A percentile compares a stretch with the other conserved stretches of the same genome.
Evolutionary conservation across 1,140 invertebrate species (phyloP).

Genomic region (Brevipalpus yothersi): DNA sequence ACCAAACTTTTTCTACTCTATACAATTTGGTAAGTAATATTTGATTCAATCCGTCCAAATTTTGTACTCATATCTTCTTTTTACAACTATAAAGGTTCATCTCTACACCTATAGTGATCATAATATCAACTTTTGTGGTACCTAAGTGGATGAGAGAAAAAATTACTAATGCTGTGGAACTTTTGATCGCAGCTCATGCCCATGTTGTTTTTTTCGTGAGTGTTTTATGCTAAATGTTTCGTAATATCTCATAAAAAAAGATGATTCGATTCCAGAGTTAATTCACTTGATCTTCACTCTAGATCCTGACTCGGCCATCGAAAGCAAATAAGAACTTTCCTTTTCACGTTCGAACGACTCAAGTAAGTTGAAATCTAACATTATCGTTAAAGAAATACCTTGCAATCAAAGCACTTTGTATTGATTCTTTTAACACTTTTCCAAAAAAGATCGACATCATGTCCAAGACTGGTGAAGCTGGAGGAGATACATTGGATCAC

Average conservation of each 20-base stretch:
- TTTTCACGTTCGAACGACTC: constrained; percentile 56
- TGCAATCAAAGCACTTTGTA: no score
- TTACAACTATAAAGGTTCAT: constrained; percentile 30
- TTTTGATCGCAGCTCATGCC: constrained; percentile 44
- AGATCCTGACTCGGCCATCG: constrained; percentile 50
- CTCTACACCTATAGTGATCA: constrained; percentile 45
- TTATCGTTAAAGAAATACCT: neutral
- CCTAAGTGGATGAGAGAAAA: constrained; percentile 77
- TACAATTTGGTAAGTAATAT: constrained; percentile 37
- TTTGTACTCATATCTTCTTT: neutral
- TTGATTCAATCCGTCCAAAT: neutral
- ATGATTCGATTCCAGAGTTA: neutral
- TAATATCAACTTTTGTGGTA: constrained; percentile 54
- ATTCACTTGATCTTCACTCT: constrained; percentile 8
- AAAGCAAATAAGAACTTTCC: constrained; percentile 61
- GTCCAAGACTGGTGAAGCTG: neutral
- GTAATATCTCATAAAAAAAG: neutral
- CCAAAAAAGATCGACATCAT: neutral
- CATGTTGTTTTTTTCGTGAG: constrained; percentile 51
- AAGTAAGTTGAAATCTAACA: constrained; percentile 22
- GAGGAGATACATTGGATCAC: constrained; percentile 6
- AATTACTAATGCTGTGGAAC: constrained; percentile 48
- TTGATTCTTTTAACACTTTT: neutral
- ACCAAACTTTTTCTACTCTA: constrained; percentile 51
- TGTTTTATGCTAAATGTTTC: neutral